Percentiles rank a stretch among this genome's conserved stretches.
phyloP scores from a whole-genome alignment of 2,113 vertebrate genomes.

The Puffinus mauretanicus region DNA sequence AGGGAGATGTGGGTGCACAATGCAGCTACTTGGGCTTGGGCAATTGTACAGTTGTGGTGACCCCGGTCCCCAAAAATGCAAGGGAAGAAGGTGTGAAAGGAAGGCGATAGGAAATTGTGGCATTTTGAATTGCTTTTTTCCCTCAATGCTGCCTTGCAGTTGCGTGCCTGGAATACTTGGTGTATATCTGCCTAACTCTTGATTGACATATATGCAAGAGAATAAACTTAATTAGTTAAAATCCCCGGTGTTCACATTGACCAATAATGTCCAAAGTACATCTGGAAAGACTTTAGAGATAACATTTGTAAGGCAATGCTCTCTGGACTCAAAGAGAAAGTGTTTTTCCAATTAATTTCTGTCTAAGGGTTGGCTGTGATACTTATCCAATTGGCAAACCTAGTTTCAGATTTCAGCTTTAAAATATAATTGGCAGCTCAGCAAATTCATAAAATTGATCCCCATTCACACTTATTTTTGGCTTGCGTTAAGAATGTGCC shows the following conservation, averaged over 20 bases:
- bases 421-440: slow-evolving; percentile 69
- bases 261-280: not conserved
- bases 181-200: not conserved
- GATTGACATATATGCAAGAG: not conserved
- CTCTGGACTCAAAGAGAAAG: not conserved
- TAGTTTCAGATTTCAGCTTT: slow-evolving; percentile 57
- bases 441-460: slow-evolving; percentile 66
- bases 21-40: not conserved
- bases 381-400: not conserved
- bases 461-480: slow-evolving; percentile 64
- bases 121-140: not conserved
- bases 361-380: not conserved
- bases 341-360: slow-evolving; percentile 36
- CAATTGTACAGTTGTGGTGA: not conserved
- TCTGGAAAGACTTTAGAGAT: not conserved
- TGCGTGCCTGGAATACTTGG: not conserved
- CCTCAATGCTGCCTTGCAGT: not conserved
- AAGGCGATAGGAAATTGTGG: not conserved
- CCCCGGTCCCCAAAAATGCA: accelerated
- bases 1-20: not conserved
- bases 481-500: slow-evolving; percentile 57
- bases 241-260: not conserved
- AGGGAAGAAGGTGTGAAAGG: not conserved
- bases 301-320: not conserved
- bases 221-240: not conserved